These are phyloP conservation scores for Chaetodon auriga DNA, from an alignment of 2,113 vertebrate genomes.

Conservation along the genomic window DNA sequence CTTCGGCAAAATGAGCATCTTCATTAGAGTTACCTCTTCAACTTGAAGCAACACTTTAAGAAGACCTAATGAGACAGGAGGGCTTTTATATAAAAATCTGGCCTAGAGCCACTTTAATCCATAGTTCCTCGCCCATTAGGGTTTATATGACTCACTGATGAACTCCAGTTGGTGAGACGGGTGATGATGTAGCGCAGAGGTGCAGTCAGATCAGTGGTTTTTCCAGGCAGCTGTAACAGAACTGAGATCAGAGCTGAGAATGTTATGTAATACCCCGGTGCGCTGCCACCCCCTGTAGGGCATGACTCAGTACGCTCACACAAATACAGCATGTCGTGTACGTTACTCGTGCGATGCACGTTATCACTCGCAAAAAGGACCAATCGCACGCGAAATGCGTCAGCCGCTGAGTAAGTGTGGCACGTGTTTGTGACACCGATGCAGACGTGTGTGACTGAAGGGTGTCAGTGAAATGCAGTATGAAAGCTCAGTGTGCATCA, in stretches of 20 bases:
- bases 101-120: conserved; percentile 2
- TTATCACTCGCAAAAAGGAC: background rate
- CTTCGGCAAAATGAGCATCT: background rate
- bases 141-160: conserved; percentile 45
- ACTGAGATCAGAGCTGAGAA: conserved; percentile 56
- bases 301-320: conserved; percentile 58
- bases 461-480: too few relatives aligned
- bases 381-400: background rate
- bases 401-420: background rate
- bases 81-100: conserved; percentile 20
- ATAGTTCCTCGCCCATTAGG: conserved; percentile 19
- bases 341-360: background rate
- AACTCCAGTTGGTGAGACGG: conserved; percentile 37
- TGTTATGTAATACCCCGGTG: conserved; percentile 62
- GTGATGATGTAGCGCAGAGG: conserved; percentile 43
- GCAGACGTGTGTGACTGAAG: background rate
- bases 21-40: conserved; percentile 6
- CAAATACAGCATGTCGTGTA: conserved; percentile 5
- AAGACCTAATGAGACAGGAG: conserved; percentile 7
- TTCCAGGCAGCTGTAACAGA: conserved; percentile 46
- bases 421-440: background rate
- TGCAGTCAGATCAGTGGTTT: conserved; percentile 33
- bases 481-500: background rate
- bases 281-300: conserved; percentile 48
- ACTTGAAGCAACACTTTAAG: background rate